A percentile compares a stretch with the other conserved stretches of the same genome.
phyloP scores from a whole-genome alignment of 2,797 vertebrate species.

The Coendou prehensilis region DNA sequence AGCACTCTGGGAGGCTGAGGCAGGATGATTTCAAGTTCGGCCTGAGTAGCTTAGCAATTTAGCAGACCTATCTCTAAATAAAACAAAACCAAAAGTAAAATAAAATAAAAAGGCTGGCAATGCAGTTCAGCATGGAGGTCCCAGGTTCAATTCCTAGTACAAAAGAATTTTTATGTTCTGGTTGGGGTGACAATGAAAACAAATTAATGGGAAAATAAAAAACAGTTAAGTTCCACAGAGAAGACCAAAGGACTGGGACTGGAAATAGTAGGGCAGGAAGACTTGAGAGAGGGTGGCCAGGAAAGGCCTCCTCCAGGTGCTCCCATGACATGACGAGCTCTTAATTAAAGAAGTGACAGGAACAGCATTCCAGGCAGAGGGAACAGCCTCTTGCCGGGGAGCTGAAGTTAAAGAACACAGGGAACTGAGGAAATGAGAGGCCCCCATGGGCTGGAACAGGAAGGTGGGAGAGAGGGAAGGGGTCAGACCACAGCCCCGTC shows the following conservation, averaged over 20 bases:
- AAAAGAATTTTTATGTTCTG: not conserved
- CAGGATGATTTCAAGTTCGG: not conserved
- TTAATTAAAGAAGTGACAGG: not conserved
- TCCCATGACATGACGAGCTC: not conserved
- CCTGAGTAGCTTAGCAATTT: not conserved
- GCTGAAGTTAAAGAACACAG: not conserved
- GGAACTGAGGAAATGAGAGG: not conserved
- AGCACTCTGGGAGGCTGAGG: not conserved
- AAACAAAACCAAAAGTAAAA: not conserved
- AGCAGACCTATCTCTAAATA: not conserved
- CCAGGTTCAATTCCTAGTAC: not conserved
- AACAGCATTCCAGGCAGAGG: not conserved
- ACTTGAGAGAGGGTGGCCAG: not conserved
- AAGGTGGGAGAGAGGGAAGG: rapidly evolving
- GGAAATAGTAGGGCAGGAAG: not conserved
- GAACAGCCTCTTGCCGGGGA: not conserved
- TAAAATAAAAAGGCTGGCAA: not conserved
- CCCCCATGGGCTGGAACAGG: too few species aligned
- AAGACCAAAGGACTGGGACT: not conserved
- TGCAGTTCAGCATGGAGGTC: not conserved
- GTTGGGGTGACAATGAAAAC: not conserved
- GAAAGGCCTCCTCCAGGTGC: not conserved
- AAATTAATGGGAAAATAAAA: not conserved
- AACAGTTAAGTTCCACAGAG: not conserved
- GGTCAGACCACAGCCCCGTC: not conserved